Percentiles rank a stretch among this genome's conserved stretches.
Conservation (phyloP, 2,888 invertebrate genomes). For the Oligia fasciuncula region DNA sequence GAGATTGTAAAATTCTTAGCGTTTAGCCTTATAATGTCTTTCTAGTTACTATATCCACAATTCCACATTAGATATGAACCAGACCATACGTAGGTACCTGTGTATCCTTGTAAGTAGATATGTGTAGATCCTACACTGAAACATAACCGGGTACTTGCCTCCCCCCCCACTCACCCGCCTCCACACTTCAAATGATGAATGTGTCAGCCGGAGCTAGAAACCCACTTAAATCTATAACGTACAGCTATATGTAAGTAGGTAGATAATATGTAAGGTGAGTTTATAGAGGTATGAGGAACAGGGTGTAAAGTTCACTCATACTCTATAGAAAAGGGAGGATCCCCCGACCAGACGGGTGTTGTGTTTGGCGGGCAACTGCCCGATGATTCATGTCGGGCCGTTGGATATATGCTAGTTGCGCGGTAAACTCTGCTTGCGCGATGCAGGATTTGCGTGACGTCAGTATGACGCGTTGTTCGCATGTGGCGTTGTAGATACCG, state of each 20-base stretch:
- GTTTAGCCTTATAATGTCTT: neutral
- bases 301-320: too few relatives aligned
- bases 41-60: neutral
- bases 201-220: conserved; percentile 65
- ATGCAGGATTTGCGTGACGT: too few relatives aligned
- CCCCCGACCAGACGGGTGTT: too few relatives aligned
- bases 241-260: neutral
- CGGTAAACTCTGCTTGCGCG: too few relatives aligned
- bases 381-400: too few relatives aligned
- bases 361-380: too few relatives aligned
- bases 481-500: too few relatives aligned
- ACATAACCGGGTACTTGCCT: neutral
- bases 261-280: neutral
- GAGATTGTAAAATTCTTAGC: neutral
- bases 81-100: neutral
- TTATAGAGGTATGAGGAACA: too few relatives aligned
- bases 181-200: conserved; percentile 65
- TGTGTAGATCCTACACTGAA: neutral
- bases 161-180: neutral
- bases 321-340: too few relatives aligned
- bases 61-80: neutral
- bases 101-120: neutral
- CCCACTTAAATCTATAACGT: conserved; percentile 63
- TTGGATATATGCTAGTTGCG: too few relatives aligned
- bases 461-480: too few relatives aligned